Percentiles rank a stretch among this genome's conserved stretches.
phyloP scores from a whole-genome alignment of 2,797 vertebrate species.

The Ambastaia sidthimunki region DNA sequence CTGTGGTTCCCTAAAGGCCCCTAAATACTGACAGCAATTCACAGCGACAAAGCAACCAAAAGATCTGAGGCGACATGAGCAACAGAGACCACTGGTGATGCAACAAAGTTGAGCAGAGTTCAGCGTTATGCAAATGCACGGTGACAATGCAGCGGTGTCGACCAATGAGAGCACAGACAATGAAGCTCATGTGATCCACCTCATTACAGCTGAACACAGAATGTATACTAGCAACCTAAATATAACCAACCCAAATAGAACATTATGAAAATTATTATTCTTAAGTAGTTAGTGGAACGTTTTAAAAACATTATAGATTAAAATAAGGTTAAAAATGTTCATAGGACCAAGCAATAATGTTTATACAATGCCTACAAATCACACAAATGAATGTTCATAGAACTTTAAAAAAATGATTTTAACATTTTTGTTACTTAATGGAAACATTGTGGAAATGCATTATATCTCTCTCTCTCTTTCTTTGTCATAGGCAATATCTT shows the following conservation, averaged over 20 bases:
- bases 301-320: too few species aligned
- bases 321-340: too few species aligned
- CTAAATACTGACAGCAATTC: constrained; percentile 37
- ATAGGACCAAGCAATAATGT: too few species aligned
- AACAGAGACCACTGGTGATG: constrained; percentile 18
- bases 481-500: constrained; percentile 54
- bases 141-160: constrained; percentile 6
- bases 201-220: not conserved
- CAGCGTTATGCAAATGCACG: constrained; percentile 14
- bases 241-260: too few species aligned
- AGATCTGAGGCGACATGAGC: constrained; percentile 28
- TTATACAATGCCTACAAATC: too few species aligned
- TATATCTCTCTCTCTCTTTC: not conserved
- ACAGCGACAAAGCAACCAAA: constrained; percentile 31
- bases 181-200: not conserved
- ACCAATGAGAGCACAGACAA: not conserved
- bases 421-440: too few species aligned
- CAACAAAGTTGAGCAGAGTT: constrained; percentile 35
- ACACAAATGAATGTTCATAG: too few species aligned
- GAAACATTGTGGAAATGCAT: too few species aligned
- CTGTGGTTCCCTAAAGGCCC: constrained; percentile 19
- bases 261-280: too few species aligned
- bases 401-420: too few species aligned
- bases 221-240: not conserved
- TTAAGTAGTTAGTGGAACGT: too few species aligned